Evolutionary conservation across 2,797 vertebrate species (phyloP).

Genomic region (Pseudochirops corinnae): DNA sequence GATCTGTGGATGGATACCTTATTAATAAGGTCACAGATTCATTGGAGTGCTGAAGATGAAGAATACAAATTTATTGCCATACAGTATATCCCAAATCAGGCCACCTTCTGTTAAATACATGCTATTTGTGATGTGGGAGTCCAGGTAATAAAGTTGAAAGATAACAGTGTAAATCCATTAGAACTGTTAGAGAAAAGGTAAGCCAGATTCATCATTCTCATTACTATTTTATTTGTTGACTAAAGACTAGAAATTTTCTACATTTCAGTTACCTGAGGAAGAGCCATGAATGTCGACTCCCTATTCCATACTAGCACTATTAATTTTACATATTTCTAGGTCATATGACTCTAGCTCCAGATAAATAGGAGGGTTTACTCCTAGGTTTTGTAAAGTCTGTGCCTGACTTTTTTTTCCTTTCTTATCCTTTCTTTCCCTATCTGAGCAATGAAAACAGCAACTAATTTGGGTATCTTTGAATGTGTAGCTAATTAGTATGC

Average conservation of each 20-base stretch:
- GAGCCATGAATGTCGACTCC: not conserved
- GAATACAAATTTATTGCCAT: not conserved
- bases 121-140: not conserved
- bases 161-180: constrained; percentile 27
- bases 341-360: constrained; percentile 26
- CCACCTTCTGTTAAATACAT: constrained; percentile 26
- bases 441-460: constrained; percentile 43
- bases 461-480: constrained; percentile 60
- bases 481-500: constrained; percentile 75
- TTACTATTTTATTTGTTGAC: constrained; percentile 43
- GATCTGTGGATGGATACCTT: not conserved
- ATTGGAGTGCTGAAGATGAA: not conserved
- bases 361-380: constrained; percentile 11
- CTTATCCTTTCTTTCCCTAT: constrained; percentile 11
- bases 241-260: not conserved
- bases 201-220: constrained; percentile 25
- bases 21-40: not conserved
- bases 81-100: not conserved
- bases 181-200: not conserved
- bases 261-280: constrained; percentile 14
- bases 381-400: not conserved
- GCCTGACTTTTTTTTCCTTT: not conserved
- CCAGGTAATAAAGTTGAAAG: not conserved
- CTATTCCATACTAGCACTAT: constrained; percentile 12
- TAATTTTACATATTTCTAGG: not conserved